Conservation (phyloP, 2,797 vertebrate species). For the Staurois parvus region DNA sequence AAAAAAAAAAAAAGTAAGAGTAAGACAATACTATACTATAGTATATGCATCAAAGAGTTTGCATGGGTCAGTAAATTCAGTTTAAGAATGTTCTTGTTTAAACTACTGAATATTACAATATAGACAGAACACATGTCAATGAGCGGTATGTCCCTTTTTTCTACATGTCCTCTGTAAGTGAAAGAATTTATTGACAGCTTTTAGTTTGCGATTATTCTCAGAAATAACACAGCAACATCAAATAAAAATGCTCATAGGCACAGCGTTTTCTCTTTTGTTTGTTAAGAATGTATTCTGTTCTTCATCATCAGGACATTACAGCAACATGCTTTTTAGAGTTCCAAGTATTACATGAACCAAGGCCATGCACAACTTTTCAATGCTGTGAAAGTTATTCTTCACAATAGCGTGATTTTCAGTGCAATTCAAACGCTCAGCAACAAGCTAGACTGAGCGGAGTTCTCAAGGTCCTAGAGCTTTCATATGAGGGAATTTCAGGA, state of each 20-base stretch:
- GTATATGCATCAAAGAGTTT: too few species aligned
- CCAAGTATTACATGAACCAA: slow-evolving; percentile 18
- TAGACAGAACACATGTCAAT: too few species aligned
- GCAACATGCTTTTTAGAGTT: slow-evolving; percentile 36
- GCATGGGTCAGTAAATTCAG: too few species aligned
- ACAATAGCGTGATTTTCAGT: slow-evolving; percentile 38
- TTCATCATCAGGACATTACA: slow-evolving; percentile 45
- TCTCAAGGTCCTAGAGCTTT: slow-evolving; percentile 13
- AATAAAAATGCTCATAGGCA: neutral
- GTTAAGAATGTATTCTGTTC: slow-evolving; percentile 15
- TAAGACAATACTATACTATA: too few species aligned
- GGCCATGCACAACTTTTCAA: slow-evolving; percentile 33
- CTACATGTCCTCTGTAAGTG: too few species aligned
- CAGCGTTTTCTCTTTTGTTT: slow-evolving; percentile 19
- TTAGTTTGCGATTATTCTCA: too few species aligned
- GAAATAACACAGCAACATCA: neutral
- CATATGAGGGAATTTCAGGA: neutral
- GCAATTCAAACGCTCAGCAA: slow-evolving; percentile 19
- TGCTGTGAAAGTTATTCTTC: slow-evolving; percentile 33
- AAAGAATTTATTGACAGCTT: neutral
- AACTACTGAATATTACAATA: too few species aligned
- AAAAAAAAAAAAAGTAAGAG: too few species aligned
- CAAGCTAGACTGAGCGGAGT: neutral
- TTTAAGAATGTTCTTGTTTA: too few species aligned
- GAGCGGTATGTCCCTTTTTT: too few species aligned